Conservation (phyloP, 92 coral and sea anemone species). For the Umimayanthus kanabou region DNA sequence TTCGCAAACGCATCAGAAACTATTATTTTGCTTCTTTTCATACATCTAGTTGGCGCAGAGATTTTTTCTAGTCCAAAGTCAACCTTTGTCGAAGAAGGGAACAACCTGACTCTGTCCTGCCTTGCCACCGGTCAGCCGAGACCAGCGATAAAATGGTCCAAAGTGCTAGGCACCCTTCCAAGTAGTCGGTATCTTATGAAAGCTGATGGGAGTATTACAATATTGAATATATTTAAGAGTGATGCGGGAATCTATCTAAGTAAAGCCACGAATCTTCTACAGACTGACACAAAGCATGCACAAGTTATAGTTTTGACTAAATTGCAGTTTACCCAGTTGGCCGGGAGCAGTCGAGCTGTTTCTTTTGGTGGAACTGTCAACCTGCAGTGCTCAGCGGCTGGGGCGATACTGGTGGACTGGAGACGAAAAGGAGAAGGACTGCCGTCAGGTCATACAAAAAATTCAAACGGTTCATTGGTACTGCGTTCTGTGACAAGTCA, state of each 20-base stretch:
- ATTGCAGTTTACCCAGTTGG: neutral
- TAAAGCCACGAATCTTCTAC: neutral
- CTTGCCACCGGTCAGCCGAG: too few relatives aligned
- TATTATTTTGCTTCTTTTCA: too few relatives aligned
- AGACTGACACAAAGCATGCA: conserved; percentile 23
- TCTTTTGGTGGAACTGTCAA: neutral
- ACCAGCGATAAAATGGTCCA: too few relatives aligned
- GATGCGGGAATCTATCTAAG: conserved; percentile 13
- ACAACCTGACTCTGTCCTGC: too few relatives aligned
- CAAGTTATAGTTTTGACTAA: conserved; percentile 4
- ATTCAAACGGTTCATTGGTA: neutral
- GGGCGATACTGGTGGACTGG: conserved; percentile 24
- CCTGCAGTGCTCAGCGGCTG: neutral
- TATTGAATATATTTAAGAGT: neutral
- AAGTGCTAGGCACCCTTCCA: too few relatives aligned
- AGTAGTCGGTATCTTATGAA: too few relatives aligned
- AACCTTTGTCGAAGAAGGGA: too few relatives aligned
- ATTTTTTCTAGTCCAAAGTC: too few relatives aligned
- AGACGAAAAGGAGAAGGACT: neutral
- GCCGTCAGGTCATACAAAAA: neutral
- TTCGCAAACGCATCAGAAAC: too few relatives aligned
- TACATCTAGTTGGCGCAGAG: too few relatives aligned
- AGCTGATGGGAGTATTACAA: too few relatives aligned
- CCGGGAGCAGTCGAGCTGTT: neutral
- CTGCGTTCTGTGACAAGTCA: neutral